Percentiles rank a stretch among this genome's conserved stretches.
Evolutionary conservation across 2,113 vertebrate species (phyloP).

Genomic region (Lagenorhynchus albirostris): DNA sequence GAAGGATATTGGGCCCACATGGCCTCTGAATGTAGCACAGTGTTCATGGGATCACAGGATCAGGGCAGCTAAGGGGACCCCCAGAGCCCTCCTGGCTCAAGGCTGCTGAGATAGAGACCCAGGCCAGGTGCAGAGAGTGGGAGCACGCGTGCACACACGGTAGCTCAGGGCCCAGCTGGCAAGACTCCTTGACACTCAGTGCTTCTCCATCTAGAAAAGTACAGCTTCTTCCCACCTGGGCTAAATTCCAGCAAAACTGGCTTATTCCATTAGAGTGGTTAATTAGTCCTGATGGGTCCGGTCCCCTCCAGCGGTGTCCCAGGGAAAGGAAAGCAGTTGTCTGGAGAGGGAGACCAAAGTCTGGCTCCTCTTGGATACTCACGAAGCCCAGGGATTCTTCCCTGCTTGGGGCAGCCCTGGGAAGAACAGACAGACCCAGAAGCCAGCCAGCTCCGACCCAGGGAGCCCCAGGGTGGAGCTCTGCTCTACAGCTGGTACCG

Average conservation of each 20-base stretch:
- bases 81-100: not conserved
- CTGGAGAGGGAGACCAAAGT: not conserved
- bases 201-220: slow-evolving; percentile 53
- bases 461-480: not conserved
- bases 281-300: not conserved
- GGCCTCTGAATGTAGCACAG: not conserved
- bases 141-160: fast-evolving
- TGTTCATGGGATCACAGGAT: not conserved
- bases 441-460: not conserved
- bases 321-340: not conserved
- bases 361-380: not conserved
- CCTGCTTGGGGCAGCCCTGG: not conserved
- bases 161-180: not conserved
- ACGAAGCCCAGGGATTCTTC: not conserved
- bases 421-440: not conserved
- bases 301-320: not conserved
- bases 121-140: not conserved
- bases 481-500: not conserved
- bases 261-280: slow-evolving; percentile 41
- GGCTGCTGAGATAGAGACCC: not conserved
- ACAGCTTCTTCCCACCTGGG: slow-evolving; percentile 30
- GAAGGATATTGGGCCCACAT: not conserved
- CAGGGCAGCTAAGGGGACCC: not conserved
- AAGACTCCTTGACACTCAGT: not conserved
- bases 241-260: slow-evolving; percentile 24